A percentile compares a stretch with the other conserved stretches of the same genome.
These are phyloP conservation scores for Falcunculus frontatus DNA, from an alignment of 2,113 vertebrate species.

Conservation along the genomic window DNA sequence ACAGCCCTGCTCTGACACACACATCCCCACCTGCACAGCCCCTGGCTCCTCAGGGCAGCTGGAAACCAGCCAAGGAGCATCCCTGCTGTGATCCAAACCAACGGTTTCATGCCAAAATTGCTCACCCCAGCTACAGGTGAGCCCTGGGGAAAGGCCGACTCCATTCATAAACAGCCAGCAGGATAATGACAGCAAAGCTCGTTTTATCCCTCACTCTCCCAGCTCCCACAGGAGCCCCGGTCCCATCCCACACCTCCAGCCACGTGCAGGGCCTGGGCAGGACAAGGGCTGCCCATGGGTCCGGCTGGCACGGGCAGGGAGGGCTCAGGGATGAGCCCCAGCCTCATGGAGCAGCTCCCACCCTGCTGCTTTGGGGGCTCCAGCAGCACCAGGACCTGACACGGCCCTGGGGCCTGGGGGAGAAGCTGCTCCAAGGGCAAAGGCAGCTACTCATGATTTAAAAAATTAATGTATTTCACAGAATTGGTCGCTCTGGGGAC, in stretches of 20 bases:
- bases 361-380: accelerated
- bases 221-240: background rate
- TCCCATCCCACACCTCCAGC: background rate
- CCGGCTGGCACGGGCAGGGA: background rate
- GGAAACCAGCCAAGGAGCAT: background rate
- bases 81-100: background rate
- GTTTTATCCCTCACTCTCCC: background rate
- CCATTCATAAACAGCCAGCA: background rate
- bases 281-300: background rate
- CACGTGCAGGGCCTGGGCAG: background rate
- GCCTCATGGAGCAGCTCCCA: background rate
- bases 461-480: background rate
- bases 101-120: background rate
- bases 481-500: background rate
- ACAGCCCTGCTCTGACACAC: background rate
- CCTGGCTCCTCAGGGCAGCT: background rate
- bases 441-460: background rate
- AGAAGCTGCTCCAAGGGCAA: background rate
- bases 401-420: background rate
- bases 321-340: background rate
- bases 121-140: background rate
- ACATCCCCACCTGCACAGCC: background rate
- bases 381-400: background rate
- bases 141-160: accelerated
- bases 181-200: background rate